Evolutionary conservation across 2,888 invertebrate species (phyloP).

Genomic region (Neocrepidodera transversa): DNA sequence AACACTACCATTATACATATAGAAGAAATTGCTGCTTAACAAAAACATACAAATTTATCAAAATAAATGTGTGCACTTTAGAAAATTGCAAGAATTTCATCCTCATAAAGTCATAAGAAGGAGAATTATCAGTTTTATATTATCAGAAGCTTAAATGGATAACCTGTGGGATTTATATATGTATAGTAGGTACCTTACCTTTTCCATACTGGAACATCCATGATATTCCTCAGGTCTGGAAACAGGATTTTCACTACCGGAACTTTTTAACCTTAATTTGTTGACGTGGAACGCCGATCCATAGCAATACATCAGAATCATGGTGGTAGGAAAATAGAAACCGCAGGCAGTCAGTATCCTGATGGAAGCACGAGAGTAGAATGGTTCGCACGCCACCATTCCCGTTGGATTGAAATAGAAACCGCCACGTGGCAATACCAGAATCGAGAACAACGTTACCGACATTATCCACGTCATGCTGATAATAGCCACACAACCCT

Average conservation of each 20-base stretch:
- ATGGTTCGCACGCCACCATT: conserved; percentile 86
- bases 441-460: conserved; percentile 80
- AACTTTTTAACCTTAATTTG: conserved; percentile 73
- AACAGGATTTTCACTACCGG: conserved; percentile 49
- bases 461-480: conserved; percentile 87
- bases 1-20: too few species aligned
- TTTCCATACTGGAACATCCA: conserved; percentile 63
- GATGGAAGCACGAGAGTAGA: conserved; percentile 75
- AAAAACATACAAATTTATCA: too few species aligned
- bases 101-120: too few species aligned
- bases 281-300: conserved; percentile 90
- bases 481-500: conserved; percentile 86
- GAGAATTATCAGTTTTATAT: too few species aligned
- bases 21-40: too few species aligned
- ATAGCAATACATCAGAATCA: conserved; percentile 92
- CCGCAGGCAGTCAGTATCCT: conserved; percentile 86
- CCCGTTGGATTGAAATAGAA: conserved; percentile 89
- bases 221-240: conserved; percentile 60
- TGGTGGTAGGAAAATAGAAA: conserved; percentile 89
- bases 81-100: too few species aligned
- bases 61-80: too few species aligned
- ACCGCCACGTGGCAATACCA: conserved; percentile 84
- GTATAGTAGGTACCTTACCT: conserved; percentile 55
- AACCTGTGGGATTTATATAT: too few species aligned
- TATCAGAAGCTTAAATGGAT: too few species aligned